Percentiles rank a stretch among this genome's conserved stretches.
phyloP scores from a whole-genome alignment of 2,888 invertebrate species.

The Agapetus fuscipes region DNA sequence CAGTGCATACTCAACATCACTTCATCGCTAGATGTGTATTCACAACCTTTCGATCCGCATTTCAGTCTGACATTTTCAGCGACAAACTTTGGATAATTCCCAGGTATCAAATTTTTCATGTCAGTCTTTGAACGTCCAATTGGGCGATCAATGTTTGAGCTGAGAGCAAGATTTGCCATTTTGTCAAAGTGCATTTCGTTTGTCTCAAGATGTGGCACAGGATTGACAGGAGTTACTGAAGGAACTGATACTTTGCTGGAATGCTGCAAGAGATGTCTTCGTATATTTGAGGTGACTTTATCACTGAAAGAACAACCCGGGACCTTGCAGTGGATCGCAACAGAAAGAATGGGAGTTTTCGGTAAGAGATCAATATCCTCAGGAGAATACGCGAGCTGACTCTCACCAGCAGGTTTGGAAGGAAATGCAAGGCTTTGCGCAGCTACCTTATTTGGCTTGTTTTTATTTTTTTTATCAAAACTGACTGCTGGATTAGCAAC shows the following conservation, averaged over 20 bases:
- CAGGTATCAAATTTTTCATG: conserved; percentile 5
- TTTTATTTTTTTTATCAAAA: conserved; percentile 13
- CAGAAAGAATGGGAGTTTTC: conserved; percentile 51
- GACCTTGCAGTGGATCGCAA: conserved; percentile 50
- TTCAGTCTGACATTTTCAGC: conserved; percentile 50
- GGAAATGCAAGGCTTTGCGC: not conserved
- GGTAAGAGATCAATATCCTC: conserved; percentile 56
- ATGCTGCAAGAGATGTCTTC: conserved; percentile 60
- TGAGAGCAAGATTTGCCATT: conserved; percentile 76
- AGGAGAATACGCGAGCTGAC: conserved; percentile 32
- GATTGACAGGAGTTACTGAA: conserved; percentile 65
- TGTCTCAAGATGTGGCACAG: conserved; percentile 68
- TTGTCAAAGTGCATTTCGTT: conserved; percentile 76
- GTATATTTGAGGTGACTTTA: conserved; percentile 62
- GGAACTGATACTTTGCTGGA: conserved; percentile 51
- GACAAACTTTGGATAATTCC: conserved; percentile 40
- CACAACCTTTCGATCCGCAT: conserved; percentile 62
- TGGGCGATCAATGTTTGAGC: conserved; percentile 37
- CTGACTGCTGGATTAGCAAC: conserved; percentile 31
- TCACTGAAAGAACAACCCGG: conserved; percentile 63
- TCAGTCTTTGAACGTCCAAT: conserved; percentile 24
- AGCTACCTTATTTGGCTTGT: not conserved
- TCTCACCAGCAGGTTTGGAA: not conserved
- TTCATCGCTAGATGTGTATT: conserved; percentile 62
- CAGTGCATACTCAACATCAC: conserved; percentile 63